Base-by-base conservation (phyloP, 1,140 invertebrate genomes). In the Condylostylus longicornis region DNA sequence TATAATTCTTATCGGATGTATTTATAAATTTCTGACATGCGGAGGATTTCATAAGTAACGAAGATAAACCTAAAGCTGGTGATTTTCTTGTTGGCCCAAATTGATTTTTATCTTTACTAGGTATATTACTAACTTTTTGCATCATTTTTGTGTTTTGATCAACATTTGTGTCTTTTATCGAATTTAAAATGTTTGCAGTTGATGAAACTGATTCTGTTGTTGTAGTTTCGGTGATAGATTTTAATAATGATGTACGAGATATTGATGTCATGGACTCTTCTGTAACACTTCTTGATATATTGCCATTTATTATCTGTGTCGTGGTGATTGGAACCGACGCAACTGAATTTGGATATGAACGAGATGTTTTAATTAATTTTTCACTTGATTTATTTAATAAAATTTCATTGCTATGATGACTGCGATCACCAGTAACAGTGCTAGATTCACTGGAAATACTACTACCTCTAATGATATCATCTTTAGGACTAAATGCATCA, bases 401-500 rank as follows among this genome's bases (percentile, higher is more conserved):
- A n/a, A n/a, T n/a, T n/a, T n/a, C n/a, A n/a, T n/a, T n/a, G n/a
- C n/a, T n/a, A n/a, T n/a, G n/a, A n/a, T 25, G 23, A 25, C 23
- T 25, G 7, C n/a, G 36, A 17, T 43, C 44, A 13, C 54, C 54
- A 10, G 54, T 58, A 17, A 58, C 47, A 27, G 54, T 57, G 46
- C 54, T 54, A 34, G 51, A 55, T 40, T 53, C 51, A 46, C 52
- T 53, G 23, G 52, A 48, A 25, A 51, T 37, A 45, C 54, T 55
- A 40, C 51, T 43, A 9, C 43, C 42, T 3, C 40, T 41, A 13
- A n/a, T n/a, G 7, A 25, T 7, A 25, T n/a, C 23, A 25, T 25
- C n/a, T 25, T n/a, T n/a, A n/a, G n/a, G n/a, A n/a, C n/a, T n/a
- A n/a, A n/a, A n/a, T n/a, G n/a, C n/a, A n/a, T n/a, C n/a, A n/a